Conservation (phyloP, 2,113 vertebrate species). For the Martes martes region DNA sequence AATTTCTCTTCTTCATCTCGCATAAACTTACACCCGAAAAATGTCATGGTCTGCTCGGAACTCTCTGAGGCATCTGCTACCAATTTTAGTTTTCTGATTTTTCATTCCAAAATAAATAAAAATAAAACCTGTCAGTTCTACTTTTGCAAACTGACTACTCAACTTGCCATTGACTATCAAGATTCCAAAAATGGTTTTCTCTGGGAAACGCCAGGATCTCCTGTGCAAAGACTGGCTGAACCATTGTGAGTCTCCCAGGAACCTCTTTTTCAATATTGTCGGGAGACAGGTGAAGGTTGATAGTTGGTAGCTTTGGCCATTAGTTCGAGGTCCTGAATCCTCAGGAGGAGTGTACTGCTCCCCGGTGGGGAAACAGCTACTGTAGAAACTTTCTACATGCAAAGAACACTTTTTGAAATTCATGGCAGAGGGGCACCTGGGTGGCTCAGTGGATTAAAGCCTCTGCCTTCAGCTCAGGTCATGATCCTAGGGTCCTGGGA, state of each 20-base stretch:
- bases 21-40: not conserved
- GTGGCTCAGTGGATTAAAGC: no score
- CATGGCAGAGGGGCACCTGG: no score
- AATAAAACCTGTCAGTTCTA: not conserved
- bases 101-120: not conserved
- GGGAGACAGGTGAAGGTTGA: not conserved
- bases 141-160: not conserved
- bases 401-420: conserved; percentile 47
- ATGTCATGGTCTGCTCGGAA: not conserved
- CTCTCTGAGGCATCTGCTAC: not conserved
- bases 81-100: conserved; percentile 4
- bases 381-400: not conserved
- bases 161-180: not conserved
- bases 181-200: not conserved
- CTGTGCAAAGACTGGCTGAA: not conserved
- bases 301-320: not conserved
- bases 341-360: not conserved
- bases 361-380: not conserved
- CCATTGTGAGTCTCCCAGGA: not conserved
- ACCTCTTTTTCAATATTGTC: not conserved
- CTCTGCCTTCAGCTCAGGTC: no score
- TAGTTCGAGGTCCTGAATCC: not conserved
- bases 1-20: not conserved
- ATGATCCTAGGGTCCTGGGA: no score
- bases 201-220: not conserved